phyloP scores from a whole-genome alignment of 2,113 vertebrate genomes.

The Cynoglossus semilaevis region DNA sequence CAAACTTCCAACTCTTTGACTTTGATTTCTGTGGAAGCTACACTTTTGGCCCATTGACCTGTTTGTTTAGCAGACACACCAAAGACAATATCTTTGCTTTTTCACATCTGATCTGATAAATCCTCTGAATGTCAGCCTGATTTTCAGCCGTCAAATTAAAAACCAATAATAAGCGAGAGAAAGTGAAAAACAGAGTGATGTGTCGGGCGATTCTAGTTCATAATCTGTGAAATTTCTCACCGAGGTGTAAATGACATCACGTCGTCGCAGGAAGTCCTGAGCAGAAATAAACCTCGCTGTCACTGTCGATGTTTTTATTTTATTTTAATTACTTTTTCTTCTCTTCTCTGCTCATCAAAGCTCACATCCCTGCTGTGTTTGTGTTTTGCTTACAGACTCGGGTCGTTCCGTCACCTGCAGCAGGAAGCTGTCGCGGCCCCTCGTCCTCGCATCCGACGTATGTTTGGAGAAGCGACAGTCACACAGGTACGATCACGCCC shows the following conservation, averaged over 20 bases:
- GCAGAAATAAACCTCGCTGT: constrained; percentile 34
- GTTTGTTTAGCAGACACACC: too few species aligned
- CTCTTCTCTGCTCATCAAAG: constrained; percentile 51
- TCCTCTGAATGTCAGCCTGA: too few species aligned
- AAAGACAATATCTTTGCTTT: too few species aligned
- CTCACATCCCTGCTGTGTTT: constrained; percentile 62
- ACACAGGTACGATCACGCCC: constrained; percentile 71
- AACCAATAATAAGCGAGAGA: constrained; percentile 20
- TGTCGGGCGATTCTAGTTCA: constrained; percentile 34
- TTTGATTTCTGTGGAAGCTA: too few species aligned
- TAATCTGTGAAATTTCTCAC: constrained; percentile 37
- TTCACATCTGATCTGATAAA: too few species aligned
- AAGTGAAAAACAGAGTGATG: constrained; percentile 24
- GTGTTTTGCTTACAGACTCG: constrained; percentile 75
- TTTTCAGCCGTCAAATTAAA: constrained; percentile 15
- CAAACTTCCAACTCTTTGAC: too few species aligned
- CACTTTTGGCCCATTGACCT: too few species aligned
- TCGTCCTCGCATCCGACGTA: constrained; percentile 68
- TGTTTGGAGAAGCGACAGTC: constrained; percentile 56
- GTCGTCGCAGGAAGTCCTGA: constrained; percentile 44
- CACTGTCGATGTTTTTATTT: too few species aligned
- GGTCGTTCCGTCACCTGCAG: constrained; percentile 68
- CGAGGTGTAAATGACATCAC: constrained; percentile 36
- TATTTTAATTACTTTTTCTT: constrained; percentile 40
- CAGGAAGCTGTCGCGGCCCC: constrained; percentile 65